These are phyloP conservation scores for Acipenser oxyrinchus DNA, from an alignment of 2,797 vertebrate genomes.

Conservation along the genomic window DNA sequence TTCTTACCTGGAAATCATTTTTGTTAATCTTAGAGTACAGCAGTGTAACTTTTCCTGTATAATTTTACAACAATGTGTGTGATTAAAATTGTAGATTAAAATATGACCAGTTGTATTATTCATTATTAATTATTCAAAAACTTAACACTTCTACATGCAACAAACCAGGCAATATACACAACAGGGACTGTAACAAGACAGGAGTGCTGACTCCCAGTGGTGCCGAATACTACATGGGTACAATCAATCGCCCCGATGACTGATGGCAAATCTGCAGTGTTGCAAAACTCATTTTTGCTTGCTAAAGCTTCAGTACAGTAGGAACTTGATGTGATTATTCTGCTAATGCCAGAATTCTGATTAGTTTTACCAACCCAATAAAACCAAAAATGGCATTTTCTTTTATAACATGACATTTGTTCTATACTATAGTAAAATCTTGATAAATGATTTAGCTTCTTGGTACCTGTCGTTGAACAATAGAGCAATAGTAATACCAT, in stretches of 20 bases:
- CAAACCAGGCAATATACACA: not conserved
- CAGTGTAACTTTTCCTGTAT: not conserved
- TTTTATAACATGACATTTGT: not conserved
- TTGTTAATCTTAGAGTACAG: too few relatives aligned
- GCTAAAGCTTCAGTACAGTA: not conserved
- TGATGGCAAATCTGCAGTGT: not conserved
- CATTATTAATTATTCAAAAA: not conserved
- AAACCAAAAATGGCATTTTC: not conserved
- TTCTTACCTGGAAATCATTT: too few relatives aligned
- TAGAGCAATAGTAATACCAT: too few relatives aligned
- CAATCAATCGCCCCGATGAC: conserved; percentile 1
- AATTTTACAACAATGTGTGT: not conserved
- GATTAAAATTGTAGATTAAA: not conserved
- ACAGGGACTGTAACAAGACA: not conserved
- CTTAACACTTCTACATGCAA: too few relatives aligned
- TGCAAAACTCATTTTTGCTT: conserved; percentile 1
- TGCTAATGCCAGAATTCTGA: not conserved
- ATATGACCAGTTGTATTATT: not conserved
- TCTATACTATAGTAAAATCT: not conserved
- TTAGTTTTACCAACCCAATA: not conserved
- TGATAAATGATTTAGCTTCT: not conserved
- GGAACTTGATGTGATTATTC: not conserved
- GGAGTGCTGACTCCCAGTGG: not conserved
- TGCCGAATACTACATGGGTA: not conserved
- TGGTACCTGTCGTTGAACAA: too few relatives aligned